Percentiles rank a stretch among this genome's conserved stretches.
phyloP scores from a whole-genome alignment of 2,797 vertebrate genomes.

The Falco peregrinus region DNA sequence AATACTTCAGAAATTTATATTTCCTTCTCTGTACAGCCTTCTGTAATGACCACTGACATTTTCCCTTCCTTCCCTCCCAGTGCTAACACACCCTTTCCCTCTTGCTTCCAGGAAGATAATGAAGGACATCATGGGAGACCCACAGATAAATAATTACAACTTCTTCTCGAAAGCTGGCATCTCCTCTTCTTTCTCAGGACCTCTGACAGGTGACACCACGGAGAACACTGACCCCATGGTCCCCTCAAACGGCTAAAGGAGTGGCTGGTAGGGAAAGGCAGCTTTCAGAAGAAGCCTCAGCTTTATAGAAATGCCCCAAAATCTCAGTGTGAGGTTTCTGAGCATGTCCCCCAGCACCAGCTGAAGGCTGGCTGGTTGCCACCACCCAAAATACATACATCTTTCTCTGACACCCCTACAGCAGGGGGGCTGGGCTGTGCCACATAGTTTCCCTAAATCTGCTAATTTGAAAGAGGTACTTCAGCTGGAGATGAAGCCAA shows the following conservation, averaged over 20 bases:
- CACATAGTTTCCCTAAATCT: background rate
- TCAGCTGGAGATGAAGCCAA: background rate
- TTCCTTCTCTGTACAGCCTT: background rate
- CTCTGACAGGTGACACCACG: slow-evolving; percentile 62
- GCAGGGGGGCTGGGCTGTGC: background rate
- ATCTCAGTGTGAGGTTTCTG: background rate
- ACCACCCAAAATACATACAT: background rate
- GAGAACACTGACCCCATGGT: background rate
- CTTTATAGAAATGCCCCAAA: background rate
- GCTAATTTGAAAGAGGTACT: background rate
- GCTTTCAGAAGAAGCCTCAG: background rate
- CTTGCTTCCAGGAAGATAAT: slow-evolving; percentile 43
- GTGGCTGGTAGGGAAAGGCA: background rate
- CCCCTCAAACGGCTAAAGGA: background rate
- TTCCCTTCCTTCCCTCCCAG: background rate
- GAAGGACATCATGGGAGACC: slow-evolving; percentile 55
- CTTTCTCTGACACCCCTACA: background rate
- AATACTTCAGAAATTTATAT: background rate
- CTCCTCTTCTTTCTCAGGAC: slow-evolving; percentile 68
- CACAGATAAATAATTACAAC: slow-evolving; percentile 65
- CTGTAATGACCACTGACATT: background rate
- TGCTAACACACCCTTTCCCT: background rate
- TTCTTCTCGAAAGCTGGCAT: slow-evolving; percentile 32
- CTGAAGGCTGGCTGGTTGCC: background rate
- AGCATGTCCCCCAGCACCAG: background rate